Evolutionary conservation across 2,888 invertebrate genomes (phyloP).

Genomic region (Capitulum mitella): DNA sequence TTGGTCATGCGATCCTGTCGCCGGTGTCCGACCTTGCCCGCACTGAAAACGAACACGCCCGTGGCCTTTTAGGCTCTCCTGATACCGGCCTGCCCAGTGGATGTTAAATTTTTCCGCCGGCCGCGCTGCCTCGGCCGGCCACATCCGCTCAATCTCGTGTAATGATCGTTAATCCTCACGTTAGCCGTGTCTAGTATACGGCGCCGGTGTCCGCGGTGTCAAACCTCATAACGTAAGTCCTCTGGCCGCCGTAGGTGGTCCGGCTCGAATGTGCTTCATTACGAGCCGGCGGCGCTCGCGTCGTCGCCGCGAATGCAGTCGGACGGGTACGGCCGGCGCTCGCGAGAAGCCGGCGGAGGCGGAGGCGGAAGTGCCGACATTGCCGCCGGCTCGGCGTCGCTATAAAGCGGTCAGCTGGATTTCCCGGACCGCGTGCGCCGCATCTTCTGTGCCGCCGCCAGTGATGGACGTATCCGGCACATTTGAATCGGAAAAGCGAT

Average conservation of each 20-base stretch:
- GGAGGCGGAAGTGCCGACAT: too few relatives aligned
- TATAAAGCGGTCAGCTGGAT: too few relatives aligned
- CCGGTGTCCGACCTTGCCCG: too few relatives aligned
- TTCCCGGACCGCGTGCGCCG: too few relatives aligned
- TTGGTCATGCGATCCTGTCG: too few relatives aligned
- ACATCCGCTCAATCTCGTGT: background rate
- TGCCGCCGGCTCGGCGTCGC: too few relatives aligned
- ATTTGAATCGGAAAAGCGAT: too few relatives aligned
- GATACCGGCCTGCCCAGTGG: too few relatives aligned
- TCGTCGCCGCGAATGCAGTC: background rate
- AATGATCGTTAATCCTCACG: background rate
- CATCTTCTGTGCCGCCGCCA: too few relatives aligned
- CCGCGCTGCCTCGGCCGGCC: background rate
- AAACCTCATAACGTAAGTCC: background rate
- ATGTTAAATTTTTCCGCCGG: background rate
- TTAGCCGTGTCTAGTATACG: background rate
- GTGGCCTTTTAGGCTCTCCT: too few relatives aligned
- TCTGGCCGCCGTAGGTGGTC: background rate
- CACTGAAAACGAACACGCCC: too few relatives aligned
- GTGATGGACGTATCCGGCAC: too few relatives aligned
- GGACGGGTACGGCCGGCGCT: background rate
- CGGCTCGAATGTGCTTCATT: background rate
- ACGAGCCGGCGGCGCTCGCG: background rate
- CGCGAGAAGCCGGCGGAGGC: background rate
- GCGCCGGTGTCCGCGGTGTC: background rate